phyloP scores from a whole-genome alignment of 1,140 invertebrate genomes.

The Heliconius hermathena region DNA sequence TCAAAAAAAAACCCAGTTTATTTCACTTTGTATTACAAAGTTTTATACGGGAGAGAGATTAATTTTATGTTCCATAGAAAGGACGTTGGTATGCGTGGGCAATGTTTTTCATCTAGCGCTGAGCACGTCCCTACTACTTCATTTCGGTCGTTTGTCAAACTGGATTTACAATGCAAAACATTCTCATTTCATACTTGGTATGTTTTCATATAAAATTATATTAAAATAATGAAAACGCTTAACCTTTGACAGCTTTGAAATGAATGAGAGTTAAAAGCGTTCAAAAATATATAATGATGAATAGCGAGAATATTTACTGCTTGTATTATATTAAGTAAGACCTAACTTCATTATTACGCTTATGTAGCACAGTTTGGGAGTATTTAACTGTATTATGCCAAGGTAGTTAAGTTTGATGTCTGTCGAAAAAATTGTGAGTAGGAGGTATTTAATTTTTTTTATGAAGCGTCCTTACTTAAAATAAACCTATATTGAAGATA shows the following conservation, averaged over 20 bases:
- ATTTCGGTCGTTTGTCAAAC: constrained; percentile 4
- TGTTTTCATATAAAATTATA: constrained; percentile 10
- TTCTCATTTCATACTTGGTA: not conserved
- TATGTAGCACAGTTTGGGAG: no score
- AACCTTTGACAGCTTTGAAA: not conserved
- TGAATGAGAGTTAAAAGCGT: constrained; percentile 2
- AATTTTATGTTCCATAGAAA: not conserved
- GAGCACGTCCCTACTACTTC: constrained; percentile 8
- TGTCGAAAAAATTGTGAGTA: no score
- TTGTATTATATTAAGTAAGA: not conserved
- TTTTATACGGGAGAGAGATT: not conserved
- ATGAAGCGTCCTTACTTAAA: no score
- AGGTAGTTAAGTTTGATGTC: no score
- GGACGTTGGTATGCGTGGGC: not conserved
- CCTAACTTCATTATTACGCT: no score
- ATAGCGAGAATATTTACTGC: not conserved
- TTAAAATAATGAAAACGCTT: not conserved
- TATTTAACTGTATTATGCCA: no score
- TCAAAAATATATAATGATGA: not conserved
- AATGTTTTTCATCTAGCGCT: constrained; percentile 5
- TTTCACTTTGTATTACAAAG: not conserved
- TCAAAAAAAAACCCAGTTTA: no score
- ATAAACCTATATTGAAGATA: no score
- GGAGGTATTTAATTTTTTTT: no score
- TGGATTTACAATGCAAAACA: constrained; percentile 3